Conservation (phyloP, 2,113 vertebrate genomes). For the Cyphomyrus discorhynchus region DNA sequence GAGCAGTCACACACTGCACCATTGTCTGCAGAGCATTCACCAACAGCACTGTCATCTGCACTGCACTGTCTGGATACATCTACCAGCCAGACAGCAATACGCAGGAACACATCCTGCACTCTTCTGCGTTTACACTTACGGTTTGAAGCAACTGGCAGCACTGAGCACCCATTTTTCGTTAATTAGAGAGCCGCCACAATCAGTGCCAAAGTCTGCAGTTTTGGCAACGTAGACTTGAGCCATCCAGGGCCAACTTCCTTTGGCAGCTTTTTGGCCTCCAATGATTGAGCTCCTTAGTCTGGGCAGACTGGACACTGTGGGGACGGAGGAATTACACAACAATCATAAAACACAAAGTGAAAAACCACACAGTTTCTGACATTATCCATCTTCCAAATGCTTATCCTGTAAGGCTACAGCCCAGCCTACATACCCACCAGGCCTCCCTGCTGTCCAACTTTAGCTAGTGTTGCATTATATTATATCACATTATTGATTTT, state of each 20-base stretch:
- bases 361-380: not conserved
- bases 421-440: not conserved
- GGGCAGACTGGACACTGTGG: not conserved
- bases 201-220: not conserved
- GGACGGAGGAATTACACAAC: not conserved
- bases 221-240: not conserved
- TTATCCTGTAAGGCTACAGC: not conserved
- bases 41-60: too few relatives aligned
- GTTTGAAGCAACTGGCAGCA: not conserved
- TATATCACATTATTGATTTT: not conserved
- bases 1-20: too few relatives aligned
- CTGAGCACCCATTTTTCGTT: not conserved
- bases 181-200: not conserved
- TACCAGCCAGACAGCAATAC: not conserved
- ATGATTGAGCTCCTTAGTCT: not conserved
- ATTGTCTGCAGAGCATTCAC: too few relatives aligned
- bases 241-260: not conserved
- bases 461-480: not conserved
- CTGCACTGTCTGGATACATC: too few relatives aligned
- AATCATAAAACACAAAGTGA: not conserved
- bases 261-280: not conserved
- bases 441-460: not conserved
- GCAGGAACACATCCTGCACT: not conserved
- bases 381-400: not conserved
- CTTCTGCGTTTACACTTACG: not conserved